phyloP scores from a whole-genome alignment of 92 coral and sea anemone species.

The Desmophyllum pertusum region DNA sequence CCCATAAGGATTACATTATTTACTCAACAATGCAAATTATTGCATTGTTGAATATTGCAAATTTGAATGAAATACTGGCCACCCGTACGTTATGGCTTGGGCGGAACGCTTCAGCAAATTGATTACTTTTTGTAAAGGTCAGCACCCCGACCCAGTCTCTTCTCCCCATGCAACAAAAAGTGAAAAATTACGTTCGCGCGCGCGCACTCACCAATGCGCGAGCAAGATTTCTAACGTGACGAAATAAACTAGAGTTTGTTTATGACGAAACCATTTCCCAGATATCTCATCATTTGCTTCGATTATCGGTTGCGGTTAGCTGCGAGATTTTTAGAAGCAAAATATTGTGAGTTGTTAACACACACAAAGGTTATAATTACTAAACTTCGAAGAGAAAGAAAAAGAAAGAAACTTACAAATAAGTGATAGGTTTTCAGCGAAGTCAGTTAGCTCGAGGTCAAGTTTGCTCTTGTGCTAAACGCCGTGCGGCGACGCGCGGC shows the following conservation, averaged over 20 bases:
- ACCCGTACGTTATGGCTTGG: no score
- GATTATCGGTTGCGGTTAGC: not conserved
- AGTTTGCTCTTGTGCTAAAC: not conserved
- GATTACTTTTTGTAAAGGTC: no score
- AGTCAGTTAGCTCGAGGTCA: not conserved
- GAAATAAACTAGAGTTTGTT: not conserved
- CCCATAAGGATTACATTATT: no score
- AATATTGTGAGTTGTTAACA: not conserved
- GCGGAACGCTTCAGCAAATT: no score
- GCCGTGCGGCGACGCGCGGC: not conserved
- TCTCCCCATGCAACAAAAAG: not conserved
- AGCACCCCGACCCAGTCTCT: no score
- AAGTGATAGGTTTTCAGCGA: not conserved
- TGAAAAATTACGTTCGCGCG: not conserved
- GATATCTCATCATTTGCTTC: not conserved
- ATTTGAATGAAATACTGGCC: no score
- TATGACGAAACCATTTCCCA: slow-evolving; percentile 10
- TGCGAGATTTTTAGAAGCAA: not conserved
- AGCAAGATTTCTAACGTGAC: slow-evolving; percentile 5
- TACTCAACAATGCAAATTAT: no score
- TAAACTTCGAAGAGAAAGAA: not conserved
- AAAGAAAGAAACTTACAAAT: not conserved
- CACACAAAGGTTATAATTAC: not conserved
- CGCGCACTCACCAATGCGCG: not conserved
- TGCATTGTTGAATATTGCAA: no score